These are phyloP conservation scores for Mionectes olivaceus DNA, from an alignment of 2,797 vertebrate genomes.

Conservation along the genomic window DNA sequence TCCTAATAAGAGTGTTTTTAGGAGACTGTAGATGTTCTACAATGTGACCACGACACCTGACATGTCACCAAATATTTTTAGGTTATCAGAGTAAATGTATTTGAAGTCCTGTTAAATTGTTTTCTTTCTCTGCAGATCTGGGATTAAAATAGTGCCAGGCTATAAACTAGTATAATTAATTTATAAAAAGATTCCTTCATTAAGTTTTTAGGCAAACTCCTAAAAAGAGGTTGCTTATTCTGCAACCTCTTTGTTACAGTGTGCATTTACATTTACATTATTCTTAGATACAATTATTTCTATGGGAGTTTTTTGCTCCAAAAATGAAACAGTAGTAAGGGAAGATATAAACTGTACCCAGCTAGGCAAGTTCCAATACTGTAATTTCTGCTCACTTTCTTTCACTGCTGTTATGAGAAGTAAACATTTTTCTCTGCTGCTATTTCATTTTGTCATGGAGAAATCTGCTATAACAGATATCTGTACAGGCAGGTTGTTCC, in stretches of 20 bases:
- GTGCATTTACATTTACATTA: not conserved
- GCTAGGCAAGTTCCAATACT: not conserved
- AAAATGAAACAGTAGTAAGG: not conserved
- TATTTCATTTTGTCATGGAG: not conserved
- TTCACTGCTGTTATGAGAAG: not conserved
- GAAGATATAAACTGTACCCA: not conserved
- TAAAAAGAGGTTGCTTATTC: not conserved
- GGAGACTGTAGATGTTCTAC: not conserved
- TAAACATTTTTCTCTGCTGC: not conserved
- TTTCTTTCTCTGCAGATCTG: not conserved
- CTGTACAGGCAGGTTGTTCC: not conserved
- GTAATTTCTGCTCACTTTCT: not conserved
- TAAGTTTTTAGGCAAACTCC: not conserved
- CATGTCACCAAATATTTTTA: not conserved
- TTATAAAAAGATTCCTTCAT: not conserved
- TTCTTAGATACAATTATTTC: not conserved
- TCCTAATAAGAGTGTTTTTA: not conserved
- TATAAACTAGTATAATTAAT: not conserved
- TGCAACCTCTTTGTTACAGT: not conserved
- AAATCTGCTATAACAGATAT: not conserved
- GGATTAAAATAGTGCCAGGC: not conserved
- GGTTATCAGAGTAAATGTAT: not conserved
- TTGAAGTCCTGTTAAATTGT: not conserved
- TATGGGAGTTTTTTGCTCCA: not conserved
- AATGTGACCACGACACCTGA: not conserved